Percentiles rank a stretch among this genome's conserved stretches.
phyloP scores from a whole-genome alignment of 2,113 vertebrate species.

The Bombycilla garrulus region DNA sequence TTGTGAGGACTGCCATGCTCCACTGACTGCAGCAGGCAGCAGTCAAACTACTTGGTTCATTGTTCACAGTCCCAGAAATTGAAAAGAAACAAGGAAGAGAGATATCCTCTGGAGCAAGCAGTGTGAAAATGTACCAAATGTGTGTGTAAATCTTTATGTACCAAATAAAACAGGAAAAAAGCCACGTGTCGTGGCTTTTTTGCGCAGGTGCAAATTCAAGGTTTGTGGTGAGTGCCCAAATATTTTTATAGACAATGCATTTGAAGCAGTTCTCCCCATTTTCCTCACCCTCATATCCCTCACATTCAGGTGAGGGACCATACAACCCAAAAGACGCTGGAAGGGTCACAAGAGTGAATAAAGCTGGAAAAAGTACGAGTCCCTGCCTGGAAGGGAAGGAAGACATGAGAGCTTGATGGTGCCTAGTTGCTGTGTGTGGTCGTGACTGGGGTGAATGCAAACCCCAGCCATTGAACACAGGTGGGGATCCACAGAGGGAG shows the following conservation, averaged over 20 bases:
- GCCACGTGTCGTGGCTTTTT: accelerated
- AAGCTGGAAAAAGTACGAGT: not conserved
- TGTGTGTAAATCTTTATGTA: not conserved
- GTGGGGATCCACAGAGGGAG: not conserved
- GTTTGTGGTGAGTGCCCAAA: not conserved
- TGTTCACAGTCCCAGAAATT: not conserved
- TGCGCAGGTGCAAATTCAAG: not conserved
- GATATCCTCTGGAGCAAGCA: not conserved
- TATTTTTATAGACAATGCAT: not conserved
- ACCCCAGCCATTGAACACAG: not conserved
- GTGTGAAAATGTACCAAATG: not conserved
- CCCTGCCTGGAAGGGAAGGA: not conserved
- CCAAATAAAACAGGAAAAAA: not conserved
- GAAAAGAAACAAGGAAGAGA: not conserved
- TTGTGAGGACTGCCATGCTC: not conserved
- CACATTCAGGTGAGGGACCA: not conserved
- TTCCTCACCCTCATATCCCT: not conserved
- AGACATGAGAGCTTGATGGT: accelerated
- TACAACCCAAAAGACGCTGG: accelerated
- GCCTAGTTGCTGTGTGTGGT: accelerated
- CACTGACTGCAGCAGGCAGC: not conserved
- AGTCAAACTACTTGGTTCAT: not conserved
- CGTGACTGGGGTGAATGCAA: not conserved
- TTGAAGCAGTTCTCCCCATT: not conserved
- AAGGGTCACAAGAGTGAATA: not conserved